Evolutionary conservation across 1,140 invertebrate species (phyloP).

Genomic region (Trinorchestia longiramus): DNA sequence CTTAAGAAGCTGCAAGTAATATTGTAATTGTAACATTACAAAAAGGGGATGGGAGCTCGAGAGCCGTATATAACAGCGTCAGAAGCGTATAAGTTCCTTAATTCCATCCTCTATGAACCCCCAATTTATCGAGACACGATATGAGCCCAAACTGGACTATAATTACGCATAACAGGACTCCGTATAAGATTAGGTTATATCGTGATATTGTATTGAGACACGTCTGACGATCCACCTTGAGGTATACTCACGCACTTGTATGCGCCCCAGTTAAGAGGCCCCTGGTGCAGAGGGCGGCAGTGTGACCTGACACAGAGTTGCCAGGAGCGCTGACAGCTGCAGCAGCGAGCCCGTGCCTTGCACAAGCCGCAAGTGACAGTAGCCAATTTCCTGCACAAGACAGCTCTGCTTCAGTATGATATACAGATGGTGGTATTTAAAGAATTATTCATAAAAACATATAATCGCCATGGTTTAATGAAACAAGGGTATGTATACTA

Average conservation of each 20-base stretch:
- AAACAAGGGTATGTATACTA: too few species aligned
- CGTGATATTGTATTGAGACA: too few species aligned
- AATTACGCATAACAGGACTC: not conserved
- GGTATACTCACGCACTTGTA: not conserved
- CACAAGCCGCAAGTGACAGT: constrained; percentile 90
- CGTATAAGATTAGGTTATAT: not conserved
- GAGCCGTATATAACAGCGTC: too few species aligned
- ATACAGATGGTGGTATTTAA: too few species aligned
- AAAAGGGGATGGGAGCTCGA: too few species aligned
- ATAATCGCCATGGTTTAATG: too few species aligned
- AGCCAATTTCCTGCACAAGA: constrained; percentile 85
- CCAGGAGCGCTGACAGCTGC: constrained; percentile 90
- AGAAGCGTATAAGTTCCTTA: too few species aligned
- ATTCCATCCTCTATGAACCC: not conserved
- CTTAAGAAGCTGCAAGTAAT: too few species aligned
- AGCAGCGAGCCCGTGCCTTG: constrained; percentile 89
- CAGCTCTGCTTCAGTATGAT: not conserved
- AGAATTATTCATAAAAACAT: too few species aligned
- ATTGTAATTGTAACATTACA: too few species aligned
- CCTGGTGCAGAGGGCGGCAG: not conserved
- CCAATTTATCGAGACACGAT: not conserved
- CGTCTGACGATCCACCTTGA: too few species aligned
- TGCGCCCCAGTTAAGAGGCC: not conserved
- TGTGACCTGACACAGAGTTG: constrained; percentile 78
- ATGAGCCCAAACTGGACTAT: not conserved